Base-by-base conservation (phyloP, 2,888 invertebrate genomes). In the Dyspetes luteomarginatus region DNA sequence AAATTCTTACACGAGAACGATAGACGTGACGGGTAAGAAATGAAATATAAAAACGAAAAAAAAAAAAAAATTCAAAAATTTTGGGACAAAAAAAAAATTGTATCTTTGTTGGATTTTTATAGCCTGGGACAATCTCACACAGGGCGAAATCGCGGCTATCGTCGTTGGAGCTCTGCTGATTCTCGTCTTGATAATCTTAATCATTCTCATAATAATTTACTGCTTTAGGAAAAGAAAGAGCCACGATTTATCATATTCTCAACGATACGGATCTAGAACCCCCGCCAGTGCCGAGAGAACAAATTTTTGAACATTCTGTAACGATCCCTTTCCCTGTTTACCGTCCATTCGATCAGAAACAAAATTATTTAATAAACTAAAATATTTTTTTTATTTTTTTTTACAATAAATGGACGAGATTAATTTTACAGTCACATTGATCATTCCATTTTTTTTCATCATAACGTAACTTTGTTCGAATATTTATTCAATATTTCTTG, bases 131-230 rank as follows among this genome's bases (percentile, higher is more conserved):
- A 92, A 94, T 93, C 85, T 92, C 90, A 83, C 92, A 88, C 28
- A 92, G 85, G 83, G 94, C 89, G 86, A 95, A 1, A 96, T 97
- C 78, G 94, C 95, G 0, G 96, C 96, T 0, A 95, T 97, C 77
- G 94, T 94, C 0, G 89, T 97, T 0, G 96, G 96, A 0, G 93
- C 94, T 0, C 88, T 97, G 1, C 88, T 96, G 1, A 87, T 95
- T 0, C 92, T 97, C 65, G 91, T 95, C 0, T 87, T 97, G 0
- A 93, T 96, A 52, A 90, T 94, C 3, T 86, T 95, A 0, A 89
- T 95, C 2, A 92, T 94, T 48, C 90, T 94, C 82, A 89, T 94
- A 1, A 93, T 95, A 67, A 92, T 94, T 74, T 95, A 94, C 93
- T 96, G 95, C 88, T 93, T 94, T 71, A 94, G 93, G 81, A 92